Conservation (phyloP, 2,113 vertebrate species). For the Cyrtonyx montezumae region DNA sequence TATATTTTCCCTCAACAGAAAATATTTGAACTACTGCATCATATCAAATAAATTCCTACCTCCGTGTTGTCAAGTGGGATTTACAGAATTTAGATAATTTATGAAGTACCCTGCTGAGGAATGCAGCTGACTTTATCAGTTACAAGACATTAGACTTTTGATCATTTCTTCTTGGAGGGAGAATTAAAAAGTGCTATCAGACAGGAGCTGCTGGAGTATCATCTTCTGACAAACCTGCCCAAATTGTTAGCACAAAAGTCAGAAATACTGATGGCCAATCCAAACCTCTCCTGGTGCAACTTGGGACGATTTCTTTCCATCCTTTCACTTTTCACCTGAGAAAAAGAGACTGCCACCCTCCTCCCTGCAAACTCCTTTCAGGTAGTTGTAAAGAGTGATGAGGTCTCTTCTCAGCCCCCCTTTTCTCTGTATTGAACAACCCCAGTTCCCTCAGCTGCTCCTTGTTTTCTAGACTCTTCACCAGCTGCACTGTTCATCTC, state of each 20-base stretch:
- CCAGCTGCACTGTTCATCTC: background rate
- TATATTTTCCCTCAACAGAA: background rate
- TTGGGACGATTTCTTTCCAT: background rate
- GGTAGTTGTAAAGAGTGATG: background rate
- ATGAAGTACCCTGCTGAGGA: background rate
- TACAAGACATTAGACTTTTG: background rate
- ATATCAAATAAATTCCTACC: background rate
- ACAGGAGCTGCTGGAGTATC: background rate
- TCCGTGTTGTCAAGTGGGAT: background rate
- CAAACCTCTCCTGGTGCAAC: background rate
- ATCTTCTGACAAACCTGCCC: background rate
- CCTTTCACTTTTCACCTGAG: background rate
- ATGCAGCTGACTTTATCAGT: background rate
- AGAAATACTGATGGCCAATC: background rate
- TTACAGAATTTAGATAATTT: background rate
- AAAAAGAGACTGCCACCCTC: background rate
- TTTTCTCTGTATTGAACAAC: background rate
- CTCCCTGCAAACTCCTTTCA: background rate
- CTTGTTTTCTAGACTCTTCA: background rate
- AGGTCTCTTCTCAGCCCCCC: background rate
- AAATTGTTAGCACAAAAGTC: background rate
- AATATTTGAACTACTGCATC: background rate
- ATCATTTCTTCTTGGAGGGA: background rate
- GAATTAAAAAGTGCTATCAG: background rate
- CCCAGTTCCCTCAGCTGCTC: background rate